Percentiles rank a stretch among this genome's conserved stretches.
phyloP scores from a whole-genome alignment of 2,888 invertebrate species.

The Prostheceraeus crozeri region DNA sequence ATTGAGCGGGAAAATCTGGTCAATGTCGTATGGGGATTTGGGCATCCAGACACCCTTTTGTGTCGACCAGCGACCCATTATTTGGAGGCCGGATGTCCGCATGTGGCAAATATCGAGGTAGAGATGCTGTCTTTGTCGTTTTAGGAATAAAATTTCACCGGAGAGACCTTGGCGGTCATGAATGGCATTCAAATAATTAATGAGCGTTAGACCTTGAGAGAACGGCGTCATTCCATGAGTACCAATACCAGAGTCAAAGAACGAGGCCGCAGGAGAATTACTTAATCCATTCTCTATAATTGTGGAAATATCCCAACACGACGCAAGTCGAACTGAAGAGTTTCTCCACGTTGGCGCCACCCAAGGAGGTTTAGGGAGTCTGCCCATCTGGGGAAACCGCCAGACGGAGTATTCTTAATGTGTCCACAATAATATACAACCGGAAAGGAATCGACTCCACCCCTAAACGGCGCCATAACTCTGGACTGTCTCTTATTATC shows the following conservation, averaged over 20 bases:
- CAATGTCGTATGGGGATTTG: conserved; percentile 13
- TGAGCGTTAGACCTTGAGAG: not conserved
- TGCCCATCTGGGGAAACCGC: too few relatives aligned
- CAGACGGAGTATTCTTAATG: too few relatives aligned
- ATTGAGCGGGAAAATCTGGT: conserved; percentile 10
- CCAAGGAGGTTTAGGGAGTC: too few relatives aligned
- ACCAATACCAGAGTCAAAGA: too few relatives aligned
- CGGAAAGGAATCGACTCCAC: too few relatives aligned
- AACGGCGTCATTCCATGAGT: not conserved
- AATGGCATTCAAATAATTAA: conserved; percentile 17
- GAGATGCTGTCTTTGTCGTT: not conserved
- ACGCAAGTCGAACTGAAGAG: not conserved
- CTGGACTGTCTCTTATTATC: too few relatives aligned
- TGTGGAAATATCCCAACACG: not conserved
- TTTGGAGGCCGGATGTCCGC: not conserved
- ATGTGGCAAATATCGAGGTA: conserved; percentile 22
- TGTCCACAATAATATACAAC: too few relatives aligned
- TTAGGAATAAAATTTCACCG: conserved; percentile 10
- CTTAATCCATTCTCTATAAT: not conserved
- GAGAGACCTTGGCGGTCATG: conserved; percentile 1
- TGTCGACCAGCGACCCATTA: not conserved
- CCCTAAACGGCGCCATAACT: too few relatives aligned
- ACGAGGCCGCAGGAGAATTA: too few relatives aligned
- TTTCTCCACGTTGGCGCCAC: not conserved
- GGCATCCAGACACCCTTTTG: not conserved